phyloP scores from a whole-genome alignment of 2,797 vertebrate species.

The Phrynocephalus forsythii region DNA sequence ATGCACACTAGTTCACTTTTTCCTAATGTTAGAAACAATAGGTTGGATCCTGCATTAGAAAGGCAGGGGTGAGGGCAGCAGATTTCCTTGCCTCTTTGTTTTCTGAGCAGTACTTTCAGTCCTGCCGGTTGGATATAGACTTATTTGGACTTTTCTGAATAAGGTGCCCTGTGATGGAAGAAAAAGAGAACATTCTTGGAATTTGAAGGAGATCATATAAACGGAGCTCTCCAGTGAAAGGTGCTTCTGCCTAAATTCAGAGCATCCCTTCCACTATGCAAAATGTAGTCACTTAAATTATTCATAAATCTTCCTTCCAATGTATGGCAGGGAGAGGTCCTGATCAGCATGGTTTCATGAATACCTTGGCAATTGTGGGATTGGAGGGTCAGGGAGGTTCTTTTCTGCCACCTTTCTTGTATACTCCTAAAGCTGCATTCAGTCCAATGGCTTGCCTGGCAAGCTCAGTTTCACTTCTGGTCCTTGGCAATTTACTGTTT shows the following conservation, averaged over 20 bases:
- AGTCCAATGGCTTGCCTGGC: not conserved
- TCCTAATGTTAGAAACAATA: not conserved
- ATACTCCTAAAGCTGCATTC: not conserved
- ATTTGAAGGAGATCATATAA: not conserved
- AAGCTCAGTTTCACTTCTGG: not conserved
- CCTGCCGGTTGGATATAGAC: not conserved
- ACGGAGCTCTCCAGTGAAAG: not conserved
- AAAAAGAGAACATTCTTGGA: not conserved
- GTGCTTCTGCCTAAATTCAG: not conserved
- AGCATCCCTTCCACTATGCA: not conserved
- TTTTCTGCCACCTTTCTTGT: not conserved
- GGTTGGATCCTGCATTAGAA: no score
- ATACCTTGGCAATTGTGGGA: not conserved
- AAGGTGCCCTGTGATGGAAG: not conserved
- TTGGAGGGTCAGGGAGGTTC: not conserved
- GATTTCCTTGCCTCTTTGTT: not conserved
- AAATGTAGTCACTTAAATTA: not conserved
- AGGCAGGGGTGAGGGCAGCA: not conserved
- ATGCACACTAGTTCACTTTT: not conserved
- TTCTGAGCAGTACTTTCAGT: not conserved
- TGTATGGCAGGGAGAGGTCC: not conserved
- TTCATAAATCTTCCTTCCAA: not conserved
- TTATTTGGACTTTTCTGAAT: not conserved
- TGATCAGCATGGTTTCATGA: not conserved
- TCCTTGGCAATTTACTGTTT: constrained; percentile 43